A percentile compares a stretch with the other conserved stretches of the same genome.
Conservation (phyloP, 2,888 invertebrate species). For the Stomorhina lunata region DNA sequence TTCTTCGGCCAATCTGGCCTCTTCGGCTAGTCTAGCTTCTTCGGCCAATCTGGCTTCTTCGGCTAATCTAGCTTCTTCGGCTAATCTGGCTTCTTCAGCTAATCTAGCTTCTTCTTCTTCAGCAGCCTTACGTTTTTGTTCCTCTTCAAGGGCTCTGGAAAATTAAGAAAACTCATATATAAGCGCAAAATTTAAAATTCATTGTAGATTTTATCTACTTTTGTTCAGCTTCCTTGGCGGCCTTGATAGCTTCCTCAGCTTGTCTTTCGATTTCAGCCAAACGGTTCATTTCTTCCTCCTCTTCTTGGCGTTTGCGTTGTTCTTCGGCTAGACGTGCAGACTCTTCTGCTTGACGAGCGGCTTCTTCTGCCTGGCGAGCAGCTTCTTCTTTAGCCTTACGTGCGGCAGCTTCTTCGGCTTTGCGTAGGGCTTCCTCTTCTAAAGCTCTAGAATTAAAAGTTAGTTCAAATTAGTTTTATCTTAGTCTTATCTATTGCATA, state of each 20-base stretch:
- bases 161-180: conserved; percentile 15
- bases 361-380: conserved; percentile 74
- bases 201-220: conserved; percentile 51
- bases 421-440: conserved; percentile 82
- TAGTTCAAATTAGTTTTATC: too few relatives aligned
- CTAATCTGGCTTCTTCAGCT: conserved; percentile 80
- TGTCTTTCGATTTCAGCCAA: conserved; percentile 80
- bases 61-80: conserved; percentile 59
- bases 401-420: conserved; percentile 81
- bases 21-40: conserved; percentile 80
- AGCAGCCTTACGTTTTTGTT: conserved; percentile 80
- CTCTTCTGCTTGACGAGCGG: conserved; percentile 79
- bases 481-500: too few relatives aligned
- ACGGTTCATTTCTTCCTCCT: conserved; percentile 61
- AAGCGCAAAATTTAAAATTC: background rate
- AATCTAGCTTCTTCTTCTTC: conserved; percentile 73
- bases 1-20: conserved; percentile 79
- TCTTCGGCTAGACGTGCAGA: conserved; percentile 79
- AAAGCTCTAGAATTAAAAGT: conserved; percentile 78
- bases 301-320: conserved; percentile 39
- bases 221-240: conserved; percentile 79
- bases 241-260: conserved; percentile 79
- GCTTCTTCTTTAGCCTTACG: conserved; percentile 73
- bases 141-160: conserved; percentile 74
- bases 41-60: conserved; percentile 75